Evolutionary conservation across 2,888 invertebrate species (phyloP).

Genomic region (Bugulina stolonifera): DNA sequence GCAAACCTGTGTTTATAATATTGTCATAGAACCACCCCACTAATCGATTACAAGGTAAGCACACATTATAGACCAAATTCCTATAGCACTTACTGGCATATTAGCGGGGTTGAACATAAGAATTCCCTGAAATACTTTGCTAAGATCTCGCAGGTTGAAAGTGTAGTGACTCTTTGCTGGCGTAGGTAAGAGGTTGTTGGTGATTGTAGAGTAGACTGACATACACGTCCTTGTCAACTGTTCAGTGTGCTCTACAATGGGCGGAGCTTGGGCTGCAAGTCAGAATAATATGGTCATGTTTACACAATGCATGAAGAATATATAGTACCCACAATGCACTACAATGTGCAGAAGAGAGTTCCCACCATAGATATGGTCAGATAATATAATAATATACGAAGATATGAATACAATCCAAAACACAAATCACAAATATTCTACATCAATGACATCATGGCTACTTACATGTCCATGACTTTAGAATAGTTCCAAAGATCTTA

Average conservation of each 20-base stretch:
- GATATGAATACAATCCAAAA: too few species aligned
- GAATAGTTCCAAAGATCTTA: slow-evolving; percentile 66
- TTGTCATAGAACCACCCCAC: too few species aligned
- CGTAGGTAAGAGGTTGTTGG: slow-evolving; percentile 51
- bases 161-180: slow-evolving; percentile 54
- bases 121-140: slow-evolving; percentile 54
- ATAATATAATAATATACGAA: too few species aligned
- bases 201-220: slow-evolving; percentile 47
- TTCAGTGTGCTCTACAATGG: slow-evolving; percentile 34
- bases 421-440: too few species aligned
- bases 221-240: slow-evolving; percentile 46
- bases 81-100: slow-evolving; percentile 47
- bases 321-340: too few species aligned
- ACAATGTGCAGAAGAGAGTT: too few species aligned
- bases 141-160: slow-evolving; percentile 53
- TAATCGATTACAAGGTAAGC: too few species aligned
- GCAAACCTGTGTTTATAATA: too few species aligned
- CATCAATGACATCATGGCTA: too few species aligned
- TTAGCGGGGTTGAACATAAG: slow-evolving; percentile 49
- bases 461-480: slow-evolving; percentile 63
- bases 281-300: too few species aligned
- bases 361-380: too few species aligned
- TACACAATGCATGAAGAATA: background rate
- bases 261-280: slow-evolving; percentile 33
- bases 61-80: too few species aligned